phyloP scores from a whole-genome alignment of 2,797 vertebrate genomes.

The Leptatherina wallacei region DNA sequence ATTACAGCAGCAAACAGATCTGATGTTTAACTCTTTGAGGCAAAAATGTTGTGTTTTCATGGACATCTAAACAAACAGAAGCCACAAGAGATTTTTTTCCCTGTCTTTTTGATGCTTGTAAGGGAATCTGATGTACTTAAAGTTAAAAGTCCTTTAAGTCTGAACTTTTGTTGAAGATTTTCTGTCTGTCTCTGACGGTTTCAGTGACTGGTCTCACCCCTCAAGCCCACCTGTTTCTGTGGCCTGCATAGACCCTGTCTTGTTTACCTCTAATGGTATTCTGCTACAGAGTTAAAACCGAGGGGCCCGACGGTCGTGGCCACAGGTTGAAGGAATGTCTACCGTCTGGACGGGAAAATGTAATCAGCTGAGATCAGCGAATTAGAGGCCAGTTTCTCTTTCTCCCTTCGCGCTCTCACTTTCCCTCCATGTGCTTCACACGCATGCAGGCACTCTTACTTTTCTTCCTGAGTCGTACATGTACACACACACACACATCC shows the following conservation, averaged over 20 bases:
- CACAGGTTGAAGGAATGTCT: conserved; percentile 81
- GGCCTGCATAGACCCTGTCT: conserved; percentile 58
- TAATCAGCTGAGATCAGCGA: conserved; percentile 84
- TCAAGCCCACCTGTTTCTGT: conserved; percentile 71
- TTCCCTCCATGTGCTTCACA: conserved; percentile 67
- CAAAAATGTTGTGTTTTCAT: conserved; percentile 48
- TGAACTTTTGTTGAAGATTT: conserved; percentile 15
- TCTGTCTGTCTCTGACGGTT: conserved; percentile 37
- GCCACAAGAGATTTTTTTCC: conserved; percentile 18
- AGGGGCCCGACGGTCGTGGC: conserved; percentile 72
- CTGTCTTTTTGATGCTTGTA: conserved; percentile 43
- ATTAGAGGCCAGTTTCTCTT: conserved; percentile 73
- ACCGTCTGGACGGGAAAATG: conserved; percentile 81
- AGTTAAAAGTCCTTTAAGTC: conserved; percentile 6
- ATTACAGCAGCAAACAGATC: conserved; percentile 60
- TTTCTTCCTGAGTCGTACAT: conserved; percentile 28
- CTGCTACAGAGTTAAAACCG: conserved; percentile 57
- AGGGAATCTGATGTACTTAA: conserved; percentile 39
- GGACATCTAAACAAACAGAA: conserved; percentile 56
- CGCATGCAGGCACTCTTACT: conserved; percentile 53
- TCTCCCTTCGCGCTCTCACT: conserved; percentile 62
- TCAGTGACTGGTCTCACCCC: conserved; percentile 45
- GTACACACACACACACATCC: conserved; percentile 38
- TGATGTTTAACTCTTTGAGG: conserved; percentile 60
- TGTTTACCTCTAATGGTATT: conserved; percentile 71